A percentile compares a stretch with the other conserved stretches of the same genome.
Evolutionary conservation across 1,140 invertebrate species (phyloP).

Genomic region (Dufourea novaeangliae): DNA sequence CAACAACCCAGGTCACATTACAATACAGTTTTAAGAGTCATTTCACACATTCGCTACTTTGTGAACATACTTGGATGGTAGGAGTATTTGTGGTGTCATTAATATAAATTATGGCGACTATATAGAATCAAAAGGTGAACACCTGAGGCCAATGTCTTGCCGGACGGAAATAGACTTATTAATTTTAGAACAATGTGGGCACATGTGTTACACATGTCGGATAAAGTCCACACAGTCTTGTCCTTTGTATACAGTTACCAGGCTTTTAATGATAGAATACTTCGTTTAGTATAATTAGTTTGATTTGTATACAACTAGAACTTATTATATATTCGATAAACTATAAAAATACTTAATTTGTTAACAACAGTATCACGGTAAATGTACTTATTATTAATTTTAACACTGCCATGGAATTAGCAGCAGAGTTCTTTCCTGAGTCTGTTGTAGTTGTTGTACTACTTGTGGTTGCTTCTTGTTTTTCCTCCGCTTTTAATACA

Average conservation of each 20-base stretch:
- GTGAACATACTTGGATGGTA: neutral
- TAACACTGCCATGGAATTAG: neutral
- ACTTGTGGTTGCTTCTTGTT: neutral
- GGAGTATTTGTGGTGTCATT: conserved; percentile 16
- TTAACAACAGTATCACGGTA: neutral
- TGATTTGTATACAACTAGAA: neutral
- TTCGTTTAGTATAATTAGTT: neutral
- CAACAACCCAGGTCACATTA: neutral
- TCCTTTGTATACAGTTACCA: neutral
- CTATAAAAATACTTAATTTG: conserved; percentile 2
- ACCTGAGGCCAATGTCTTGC: conserved; percentile 18
- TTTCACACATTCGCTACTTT: neutral
- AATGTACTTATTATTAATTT: conserved; percentile 27
- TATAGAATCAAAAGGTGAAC: neutral
- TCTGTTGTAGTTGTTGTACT: neutral
- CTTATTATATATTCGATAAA: conserved; percentile 18
- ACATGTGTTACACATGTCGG: neutral
- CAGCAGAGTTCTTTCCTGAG: neutral
- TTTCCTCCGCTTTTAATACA: conserved; percentile 29
- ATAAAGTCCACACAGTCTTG: too few relatives aligned
- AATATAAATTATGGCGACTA: conserved; percentile 10
- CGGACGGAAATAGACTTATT: conserved; percentile 8
- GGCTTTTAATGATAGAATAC: neutral
- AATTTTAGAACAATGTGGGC: neutral
- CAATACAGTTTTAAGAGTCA: neutral